These are phyloP conservation scores for Chiloscyllium punctatum DNA, from an alignment of 2,797 vertebrate genomes.

Conservation along the genomic window DNA sequence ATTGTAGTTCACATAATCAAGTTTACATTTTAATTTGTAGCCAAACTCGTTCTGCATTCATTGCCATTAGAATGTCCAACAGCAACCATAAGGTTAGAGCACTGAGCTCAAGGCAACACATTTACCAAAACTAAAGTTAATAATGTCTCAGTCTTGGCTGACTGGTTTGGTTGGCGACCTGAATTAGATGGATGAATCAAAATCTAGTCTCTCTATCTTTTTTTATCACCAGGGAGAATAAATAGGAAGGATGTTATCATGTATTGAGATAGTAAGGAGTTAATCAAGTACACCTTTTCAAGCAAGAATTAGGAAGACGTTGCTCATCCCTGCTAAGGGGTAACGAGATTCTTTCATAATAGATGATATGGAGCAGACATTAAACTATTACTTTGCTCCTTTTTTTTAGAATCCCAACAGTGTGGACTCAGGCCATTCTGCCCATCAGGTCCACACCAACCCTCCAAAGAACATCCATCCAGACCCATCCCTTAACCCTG, in stretches of 20 bases:
- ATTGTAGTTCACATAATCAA: not conserved
- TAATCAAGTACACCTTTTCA: not conserved
- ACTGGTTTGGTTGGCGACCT: not conserved
- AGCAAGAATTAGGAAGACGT: not conserved
- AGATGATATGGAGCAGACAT: not conserved
- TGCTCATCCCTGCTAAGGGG: not conserved
- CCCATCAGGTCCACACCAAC: too few species aligned
- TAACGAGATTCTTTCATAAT: not conserved
- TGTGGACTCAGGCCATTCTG: too few species aligned
- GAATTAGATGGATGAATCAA: too few species aligned
- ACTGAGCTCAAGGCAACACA: not conserved
- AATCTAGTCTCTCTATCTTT: too few species aligned
- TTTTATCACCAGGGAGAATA: not conserved
- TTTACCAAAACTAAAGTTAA: not conserved
- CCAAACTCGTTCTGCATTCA: not conserved
- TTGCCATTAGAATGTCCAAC: not conserved
- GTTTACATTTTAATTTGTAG: not conserved
- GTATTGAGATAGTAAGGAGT: not conserved
- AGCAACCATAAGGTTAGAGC: not conserved
- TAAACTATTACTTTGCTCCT: not conserved
- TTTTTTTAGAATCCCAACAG: too few species aligned
- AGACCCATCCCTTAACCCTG: too few species aligned
- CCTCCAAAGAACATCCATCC: too few species aligned
- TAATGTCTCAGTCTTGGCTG: not conserved
- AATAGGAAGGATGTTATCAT: not conserved